A percentile compares a stretch with the other conserved stretches of the same genome.
These are phyloP conservation scores for Rhinatrema bivittatum DNA, from an alignment of 2,797 vertebrate genomes.

Conservation along the genomic window DNA sequence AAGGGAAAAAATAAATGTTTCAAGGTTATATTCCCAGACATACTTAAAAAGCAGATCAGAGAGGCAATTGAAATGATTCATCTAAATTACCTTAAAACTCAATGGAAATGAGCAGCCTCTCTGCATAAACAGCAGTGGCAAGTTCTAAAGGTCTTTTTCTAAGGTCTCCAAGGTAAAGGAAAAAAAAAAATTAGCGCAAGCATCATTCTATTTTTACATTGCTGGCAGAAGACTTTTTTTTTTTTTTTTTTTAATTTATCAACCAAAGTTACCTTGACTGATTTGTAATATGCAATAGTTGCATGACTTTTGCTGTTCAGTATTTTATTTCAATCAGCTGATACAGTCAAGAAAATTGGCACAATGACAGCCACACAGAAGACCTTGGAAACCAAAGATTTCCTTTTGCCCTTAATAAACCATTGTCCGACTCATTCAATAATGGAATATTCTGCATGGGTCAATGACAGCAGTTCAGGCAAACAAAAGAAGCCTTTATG, in stretches of 20 bases:
- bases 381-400: constrained; percentile 32
- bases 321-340: too few species aligned
- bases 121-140: not conserved
- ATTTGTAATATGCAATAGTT: too few species aligned
- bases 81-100: not conserved
- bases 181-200: not conserved
- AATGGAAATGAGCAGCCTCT: not conserved
- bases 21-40: constrained; percentile 14
- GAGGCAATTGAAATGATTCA: not conserved
- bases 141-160: not conserved
- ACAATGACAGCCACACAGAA: constrained; percentile 35
- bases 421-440: constrained; percentile 59
- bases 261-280: not conserved
- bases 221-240: not conserved
- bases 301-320: too few species aligned
- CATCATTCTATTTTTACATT: not conserved
- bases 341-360: constrained; percentile 12
- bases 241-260: not conserved
- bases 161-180: too few species aligned
- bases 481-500: constrained; percentile 63
- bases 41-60: not conserved
- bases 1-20: constrained; percentile 5
- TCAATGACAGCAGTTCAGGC: constrained; percentile 54
- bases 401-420: constrained; percentile 62
- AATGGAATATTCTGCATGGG: constrained; percentile 57